Evolutionary conservation across 2,797 vertebrate genomes (phyloP).

Genomic region (Chrysocyon brachyurus): DNA sequence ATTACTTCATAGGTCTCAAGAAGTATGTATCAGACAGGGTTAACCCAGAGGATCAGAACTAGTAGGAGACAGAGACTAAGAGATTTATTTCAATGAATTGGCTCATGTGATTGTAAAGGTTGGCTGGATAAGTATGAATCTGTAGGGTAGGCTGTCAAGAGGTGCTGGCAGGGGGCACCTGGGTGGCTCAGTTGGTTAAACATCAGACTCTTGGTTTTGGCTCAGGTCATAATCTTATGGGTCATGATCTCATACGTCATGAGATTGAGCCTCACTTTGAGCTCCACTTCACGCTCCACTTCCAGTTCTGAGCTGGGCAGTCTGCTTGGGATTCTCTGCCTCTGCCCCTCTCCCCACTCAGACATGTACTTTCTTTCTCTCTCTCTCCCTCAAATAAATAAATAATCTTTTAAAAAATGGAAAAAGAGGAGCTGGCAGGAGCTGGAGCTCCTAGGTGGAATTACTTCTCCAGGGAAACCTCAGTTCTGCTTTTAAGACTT

Average conservation of each 20-base stretch:
- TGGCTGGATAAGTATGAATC: not conserved
- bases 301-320: not conserved
- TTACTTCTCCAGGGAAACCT: not conserved
- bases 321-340: not conserved
- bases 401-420: not conserved
- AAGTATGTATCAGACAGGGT: not conserved
- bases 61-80: not conserved
- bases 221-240: not conserved
- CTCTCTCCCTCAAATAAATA: not conserved
- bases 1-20: not conserved
- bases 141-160: not conserved
- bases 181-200: not conserved
- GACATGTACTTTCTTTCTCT: not conserved
- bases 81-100: not conserved
- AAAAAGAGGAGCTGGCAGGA: not conserved
- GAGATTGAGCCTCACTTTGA: not conserved
- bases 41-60: not conserved
- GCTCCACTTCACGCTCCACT: not conserved
- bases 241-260: not conserved
- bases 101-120: not conserved
- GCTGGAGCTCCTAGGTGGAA: not conserved
- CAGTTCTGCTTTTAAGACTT: not conserved
- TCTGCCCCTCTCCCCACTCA: not conserved
- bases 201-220: not conserved
- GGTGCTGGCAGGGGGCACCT: not conserved